Evolutionary conservation across 2,797 vertebrate species (phyloP).

Genomic region (Clarias pachynema): DNA sequence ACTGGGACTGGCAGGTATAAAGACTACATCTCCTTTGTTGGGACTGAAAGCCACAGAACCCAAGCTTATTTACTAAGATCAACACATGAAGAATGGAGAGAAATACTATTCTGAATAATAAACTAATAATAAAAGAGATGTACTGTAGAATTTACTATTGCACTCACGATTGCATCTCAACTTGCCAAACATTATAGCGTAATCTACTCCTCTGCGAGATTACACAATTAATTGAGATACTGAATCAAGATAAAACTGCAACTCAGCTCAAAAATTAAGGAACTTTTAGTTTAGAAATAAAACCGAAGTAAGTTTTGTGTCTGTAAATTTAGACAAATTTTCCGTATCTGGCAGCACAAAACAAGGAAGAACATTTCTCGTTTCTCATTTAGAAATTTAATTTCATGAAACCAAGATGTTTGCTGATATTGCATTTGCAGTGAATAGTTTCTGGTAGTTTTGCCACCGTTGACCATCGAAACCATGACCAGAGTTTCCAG

Average conservation of each 20-base stretch:
- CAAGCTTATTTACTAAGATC: background rate
- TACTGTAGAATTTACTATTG: background rate
- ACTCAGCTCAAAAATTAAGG: slow-evolving; percentile 6
- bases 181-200: background rate
- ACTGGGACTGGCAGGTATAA: background rate
- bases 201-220: background rate
- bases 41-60: background rate
- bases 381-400: background rate
- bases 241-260: slow-evolving; percentile 25
- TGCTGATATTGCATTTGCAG: background rate
- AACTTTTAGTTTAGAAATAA: slow-evolving; percentile 4
- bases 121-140: background rate
- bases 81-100: background rate
- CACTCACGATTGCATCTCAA: background rate
- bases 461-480: background rate
- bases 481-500: background rate
- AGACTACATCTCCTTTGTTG: background rate
- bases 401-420: background rate
- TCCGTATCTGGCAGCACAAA: slow-evolving; percentile 8
- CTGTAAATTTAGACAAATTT: background rate
- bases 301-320: background rate
- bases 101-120: background rate
- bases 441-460: background rate
- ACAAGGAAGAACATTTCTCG: background rate
- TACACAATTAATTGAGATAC: slow-evolving; percentile 18